Evolutionary conservation across 2,888 invertebrate species (phyloP).

Genomic region (Galeopsomyia nigrocyanea): DNA sequence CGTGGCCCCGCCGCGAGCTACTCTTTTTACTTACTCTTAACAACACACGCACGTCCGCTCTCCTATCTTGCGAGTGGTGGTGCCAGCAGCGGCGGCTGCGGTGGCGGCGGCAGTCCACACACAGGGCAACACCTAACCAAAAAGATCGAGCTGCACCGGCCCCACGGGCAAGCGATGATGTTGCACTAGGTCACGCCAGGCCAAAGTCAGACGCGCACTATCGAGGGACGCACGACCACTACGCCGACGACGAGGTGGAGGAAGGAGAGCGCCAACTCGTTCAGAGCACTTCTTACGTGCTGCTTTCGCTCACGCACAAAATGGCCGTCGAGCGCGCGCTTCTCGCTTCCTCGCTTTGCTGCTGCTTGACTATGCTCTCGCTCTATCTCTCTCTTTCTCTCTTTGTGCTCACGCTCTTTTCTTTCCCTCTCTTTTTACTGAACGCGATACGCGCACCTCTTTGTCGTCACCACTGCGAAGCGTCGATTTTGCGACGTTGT

Average conservation of each 20-base stretch:
- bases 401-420: not conserved
- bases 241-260: not conserved
- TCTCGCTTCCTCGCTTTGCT: conserved; percentile 7
- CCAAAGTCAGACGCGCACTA: too few relatives aligned
- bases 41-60: conserved; percentile 6
- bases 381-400: conserved; percentile 18
- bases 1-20: too few relatives aligned
- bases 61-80: not conserved
- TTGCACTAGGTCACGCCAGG: too few relatives aligned
- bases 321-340: conserved; percentile 41
- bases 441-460: not conserved
- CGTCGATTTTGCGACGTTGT: conserved; percentile 26
- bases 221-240: too few relatives aligned
- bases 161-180: too few relatives aligned
- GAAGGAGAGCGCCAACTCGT: conserved; percentile 8
- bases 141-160: conserved; percentile 6
- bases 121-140: conserved; percentile 42
- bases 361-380: not conserved
- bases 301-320: conserved; percentile 28
- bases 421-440: too few relatives aligned
- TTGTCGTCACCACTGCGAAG: not conserved
- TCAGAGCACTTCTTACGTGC: conserved; percentile 17
- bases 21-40: conserved; percentile 29
- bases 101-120: not conserved
- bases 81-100: conserved; percentile 3